Evolutionary conservation across 2,888 invertebrate genomes (phyloP).

Genomic region (Pseudanteris insignis): DNA sequence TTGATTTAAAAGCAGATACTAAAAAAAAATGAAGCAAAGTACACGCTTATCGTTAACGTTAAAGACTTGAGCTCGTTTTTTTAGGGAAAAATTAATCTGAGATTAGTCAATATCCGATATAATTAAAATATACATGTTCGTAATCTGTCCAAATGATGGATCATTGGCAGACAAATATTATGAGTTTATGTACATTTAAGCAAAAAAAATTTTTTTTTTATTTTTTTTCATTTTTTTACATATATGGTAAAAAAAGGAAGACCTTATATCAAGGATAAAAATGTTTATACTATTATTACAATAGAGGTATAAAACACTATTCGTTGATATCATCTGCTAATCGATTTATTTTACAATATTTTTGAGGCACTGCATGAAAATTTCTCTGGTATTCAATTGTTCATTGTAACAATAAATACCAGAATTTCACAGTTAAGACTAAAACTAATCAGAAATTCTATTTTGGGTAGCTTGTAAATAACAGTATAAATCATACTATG

Average conservation of each 20-base stretch:
- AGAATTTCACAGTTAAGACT: slow-evolving; percentile 2
- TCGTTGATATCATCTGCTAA: slow-evolving; percentile 10
- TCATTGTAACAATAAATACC: background rate
- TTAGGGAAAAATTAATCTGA: too few species aligned
- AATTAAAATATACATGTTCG: too few species aligned
- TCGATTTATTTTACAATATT: slow-evolving; percentile 1
- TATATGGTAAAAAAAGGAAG: too few species aligned
- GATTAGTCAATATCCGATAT: too few species aligned
- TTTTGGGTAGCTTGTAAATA: slow-evolving; percentile 65
- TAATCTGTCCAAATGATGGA: too few species aligned
- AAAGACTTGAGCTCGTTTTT: slow-evolving; percentile 35
- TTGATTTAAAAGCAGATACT: slow-evolving; percentile 1
- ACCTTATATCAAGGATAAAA: too few species aligned
- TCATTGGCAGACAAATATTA: too few species aligned
- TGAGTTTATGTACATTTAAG: too few species aligned
- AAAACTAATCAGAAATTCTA: slow-evolving; percentile 12
- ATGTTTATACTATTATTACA: background rate
- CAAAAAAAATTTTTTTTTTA: too few species aligned
- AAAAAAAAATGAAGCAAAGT: too few species aligned
- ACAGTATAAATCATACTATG: slow-evolving; percentile 24
- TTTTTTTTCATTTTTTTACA: too few species aligned
- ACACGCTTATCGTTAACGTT: slow-evolving; percentile 16
- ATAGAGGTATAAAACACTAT: slow-evolving; percentile 5
- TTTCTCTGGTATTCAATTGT: slow-evolving; percentile 3
- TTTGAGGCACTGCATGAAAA: slow-evolving; percentile 11